These are phyloP conservation scores for cattle (Bos taurus) DNA, from an alignment of 2,113 vertebrate species.

Conservation along the genomic window DNA sequence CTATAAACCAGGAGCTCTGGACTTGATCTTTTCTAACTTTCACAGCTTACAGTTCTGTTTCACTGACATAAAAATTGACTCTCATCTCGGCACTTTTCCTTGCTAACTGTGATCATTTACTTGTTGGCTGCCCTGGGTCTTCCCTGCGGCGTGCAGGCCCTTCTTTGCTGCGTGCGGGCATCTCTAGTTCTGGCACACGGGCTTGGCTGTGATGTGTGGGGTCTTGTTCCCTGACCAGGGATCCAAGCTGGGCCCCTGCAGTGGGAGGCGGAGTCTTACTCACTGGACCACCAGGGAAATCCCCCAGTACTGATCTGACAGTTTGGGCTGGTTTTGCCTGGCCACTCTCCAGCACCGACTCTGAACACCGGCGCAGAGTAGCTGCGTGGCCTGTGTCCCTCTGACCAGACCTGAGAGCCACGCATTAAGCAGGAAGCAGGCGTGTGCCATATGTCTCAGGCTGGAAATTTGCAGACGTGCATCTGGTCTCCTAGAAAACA, in stretches of 20 bases:
- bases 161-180: accelerated
- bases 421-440: background rate
- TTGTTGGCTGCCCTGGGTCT: background rate
- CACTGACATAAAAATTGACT: background rate
- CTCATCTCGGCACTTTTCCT: background rate
- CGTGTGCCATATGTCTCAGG: accelerated
- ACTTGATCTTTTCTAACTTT: background rate
- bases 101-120: background rate
- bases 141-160: background rate
- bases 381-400: accelerated
- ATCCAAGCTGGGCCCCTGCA: background rate
- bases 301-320: background rate
- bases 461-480: background rate
- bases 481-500: background rate
- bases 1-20: background rate
- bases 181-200: background rate
- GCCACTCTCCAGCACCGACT: background rate
- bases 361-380: background rate
- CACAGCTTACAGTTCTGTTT: background rate
- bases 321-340: background rate
- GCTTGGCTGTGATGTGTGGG: background rate
- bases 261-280: background rate
- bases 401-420: accelerated
- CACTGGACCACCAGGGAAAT: background rate
- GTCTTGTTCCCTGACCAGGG: background rate